A percentile compares a stretch with the other conserved stretches of the same genome.
Evolutionary conservation across 2,797 vertebrate species (phyloP).

Genomic region (Vipera ursinii): DNA sequence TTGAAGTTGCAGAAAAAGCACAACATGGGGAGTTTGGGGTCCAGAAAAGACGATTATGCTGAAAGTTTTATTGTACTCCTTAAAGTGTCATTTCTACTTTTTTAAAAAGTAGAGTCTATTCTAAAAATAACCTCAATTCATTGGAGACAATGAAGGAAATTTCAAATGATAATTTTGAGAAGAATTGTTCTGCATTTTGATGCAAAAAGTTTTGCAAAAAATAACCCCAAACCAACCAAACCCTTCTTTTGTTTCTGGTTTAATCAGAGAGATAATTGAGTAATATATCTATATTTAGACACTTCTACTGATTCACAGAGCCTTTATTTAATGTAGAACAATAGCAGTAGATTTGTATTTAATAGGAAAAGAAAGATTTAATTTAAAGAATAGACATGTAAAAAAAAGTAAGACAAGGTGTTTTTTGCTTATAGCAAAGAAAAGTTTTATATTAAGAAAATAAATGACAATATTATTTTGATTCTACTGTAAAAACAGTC

Average conservation of each 20-base stretch:
- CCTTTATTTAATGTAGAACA: conserved; percentile 37
- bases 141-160: conserved; percentile 43
- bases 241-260: conserved; percentile 38
- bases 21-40: conserved; percentile 15
- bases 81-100: conserved; percentile 23
- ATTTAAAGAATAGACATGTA: conserved; percentile 39
- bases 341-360: conserved; percentile 41
- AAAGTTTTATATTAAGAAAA: conserved; percentile 37
- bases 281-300: conserved; percentile 51
- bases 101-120: neutral
- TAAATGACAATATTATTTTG: conserved; percentile 30
- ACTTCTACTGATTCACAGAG: conserved; percentile 49
- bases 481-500: conserved; percentile 1
- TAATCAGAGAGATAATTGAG: conserved; percentile 56
- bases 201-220: conserved; percentile 27
- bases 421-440: conserved; percentile 30
- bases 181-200: conserved; percentile 46
- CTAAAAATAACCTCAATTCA: conserved; percentile 49
- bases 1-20: conserved; percentile 27
- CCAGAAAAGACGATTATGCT: neutral
- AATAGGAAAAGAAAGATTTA: conserved; percentile 36
- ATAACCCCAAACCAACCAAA: conserved; percentile 18
- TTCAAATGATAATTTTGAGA: conserved; percentile 45
- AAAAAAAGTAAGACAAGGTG: conserved; percentile 9
- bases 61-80: neutral